Evolutionary conservation across 2,113 vertebrate species (phyloP), one percentile per base, ranked within the genome.

Genomic region (Pardalotus punctatus): DNA sequence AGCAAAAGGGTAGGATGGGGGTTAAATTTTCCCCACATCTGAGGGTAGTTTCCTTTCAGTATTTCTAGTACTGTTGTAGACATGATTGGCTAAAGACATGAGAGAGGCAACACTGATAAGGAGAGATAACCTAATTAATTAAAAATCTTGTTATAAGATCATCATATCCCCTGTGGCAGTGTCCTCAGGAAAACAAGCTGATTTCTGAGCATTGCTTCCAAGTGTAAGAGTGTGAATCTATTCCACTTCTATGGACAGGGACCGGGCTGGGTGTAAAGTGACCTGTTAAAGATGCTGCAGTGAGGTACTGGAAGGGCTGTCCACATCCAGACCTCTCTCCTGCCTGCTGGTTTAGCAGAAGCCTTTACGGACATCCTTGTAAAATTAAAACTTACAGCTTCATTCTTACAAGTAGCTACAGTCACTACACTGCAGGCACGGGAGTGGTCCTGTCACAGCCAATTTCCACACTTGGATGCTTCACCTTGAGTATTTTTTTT

Each of bases 231-330:
- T 62, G 67, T 23, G 70, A 87, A 40, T 70, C 62, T 79, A 12
- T 72, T 81, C 47, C 1, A 0, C 10, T 81, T 71, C 47, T 47
- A 24, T 4, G 2, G 57, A 79, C 45, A 56, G 10, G 9, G 10
- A 45, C 17, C 3, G 1, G n/a, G 15, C 35, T 35, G 31, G 27
- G 25, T 25, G 53, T 24, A 14, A 81, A 69, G 12, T 0, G 0
- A 45, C 58, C 65, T 80, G 21, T 43, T 83, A 80, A 76, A 80
- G 45, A 27, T 70, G 48, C 18, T 60, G 20, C 50, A 50, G 28
- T 25, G 83, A 94, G 48, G 45, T 62, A 48, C 53, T 61, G 47
- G 33, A 65, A 94, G 12, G 45, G 31, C 67, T 82, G 40, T 64
- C 76, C 3, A 2, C 50, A 64, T 21, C 20, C 61, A 51, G 82